Evolutionary conservation across 2,888 invertebrate genomes (phyloP).

Genomic region (Stenodera caucasica): DNA sequence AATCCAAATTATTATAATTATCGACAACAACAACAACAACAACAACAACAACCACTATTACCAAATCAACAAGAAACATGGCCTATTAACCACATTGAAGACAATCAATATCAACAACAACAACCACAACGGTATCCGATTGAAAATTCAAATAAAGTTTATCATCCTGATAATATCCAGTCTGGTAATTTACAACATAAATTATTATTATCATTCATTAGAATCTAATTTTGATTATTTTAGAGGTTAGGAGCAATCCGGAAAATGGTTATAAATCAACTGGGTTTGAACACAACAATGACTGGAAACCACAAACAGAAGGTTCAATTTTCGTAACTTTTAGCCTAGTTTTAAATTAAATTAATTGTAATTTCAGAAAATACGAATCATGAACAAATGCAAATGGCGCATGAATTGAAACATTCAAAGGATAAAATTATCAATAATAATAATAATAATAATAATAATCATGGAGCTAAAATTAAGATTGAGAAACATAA

Average conservation of each 20-base stretch:
- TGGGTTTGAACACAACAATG: not conserved
- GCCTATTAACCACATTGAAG: slow-evolving; percentile 29
- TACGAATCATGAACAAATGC: slow-evolving; percentile 50
- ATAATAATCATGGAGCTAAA: slow-evolving; percentile 25
- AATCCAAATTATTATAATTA: slow-evolving; percentile 23
- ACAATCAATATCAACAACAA: slow-evolving; percentile 18
- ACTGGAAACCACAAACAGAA: slow-evolving; percentile 5
- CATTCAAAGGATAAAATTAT: slow-evolving; percentile 46
- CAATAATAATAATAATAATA: slow-evolving; percentile 28
- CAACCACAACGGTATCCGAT: not conserved
- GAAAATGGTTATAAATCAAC: slow-evolving; percentile 9
- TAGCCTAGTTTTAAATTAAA: not conserved
- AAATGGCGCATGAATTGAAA: slow-evolving; percentile 53
- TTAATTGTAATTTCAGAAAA: slow-evolving; percentile 32
- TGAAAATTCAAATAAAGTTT: slow-evolving; percentile 14
- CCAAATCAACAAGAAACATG: slow-evolving; percentile 37
- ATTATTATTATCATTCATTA: not conserved
- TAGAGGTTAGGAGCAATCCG: slow-evolving; percentile 7
- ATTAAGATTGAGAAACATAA: slow-evolving; percentile 35
- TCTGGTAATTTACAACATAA: slow-evolving; percentile 2
- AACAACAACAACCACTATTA: slow-evolving; percentile 9
- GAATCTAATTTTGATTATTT: not conserved
- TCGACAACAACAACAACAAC: slow-evolving; percentile 13
- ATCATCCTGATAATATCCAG: slow-evolving; percentile 12
- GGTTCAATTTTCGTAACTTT: not conserved